Conservation (phyloP, 2,888 invertebrate species). For the Nomada ruficornis region DNA sequence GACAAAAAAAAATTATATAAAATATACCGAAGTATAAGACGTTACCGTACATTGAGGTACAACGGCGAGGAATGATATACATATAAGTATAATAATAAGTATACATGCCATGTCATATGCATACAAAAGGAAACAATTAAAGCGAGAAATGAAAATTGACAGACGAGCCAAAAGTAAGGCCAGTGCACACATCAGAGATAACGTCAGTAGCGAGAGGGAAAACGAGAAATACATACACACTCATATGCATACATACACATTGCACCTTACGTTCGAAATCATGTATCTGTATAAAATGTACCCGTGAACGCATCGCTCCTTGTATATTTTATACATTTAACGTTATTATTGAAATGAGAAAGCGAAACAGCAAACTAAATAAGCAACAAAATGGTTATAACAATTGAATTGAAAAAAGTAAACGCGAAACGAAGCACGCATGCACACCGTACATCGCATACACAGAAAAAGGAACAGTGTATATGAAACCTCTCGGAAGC, state of each 20-base stretch:
- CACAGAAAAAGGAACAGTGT: constrained; percentile 53
- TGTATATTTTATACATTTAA: constrained; percentile 60
- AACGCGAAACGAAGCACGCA: background rate
- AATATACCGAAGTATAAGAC: constrained; percentile 43
- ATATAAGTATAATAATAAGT: constrained; percentile 64
- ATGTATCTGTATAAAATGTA: constrained; percentile 60
- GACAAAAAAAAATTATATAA: constrained; percentile 37
- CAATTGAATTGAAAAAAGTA: constrained; percentile 25
- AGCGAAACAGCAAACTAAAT: background rate
- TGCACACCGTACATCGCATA: background rate
- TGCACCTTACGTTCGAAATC: constrained; percentile 28
- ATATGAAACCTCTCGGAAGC: constrained; percentile 60
- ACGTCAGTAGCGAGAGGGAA: constrained; percentile 40
- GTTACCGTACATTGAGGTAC: constrained; percentile 68
- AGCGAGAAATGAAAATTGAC: constrained; percentile 28
- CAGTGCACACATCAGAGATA: constrained; percentile 60
- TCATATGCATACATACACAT: constrained; percentile 9
- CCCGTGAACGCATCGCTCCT: constrained; percentile 35
- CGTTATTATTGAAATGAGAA: constrained; percentile 31
- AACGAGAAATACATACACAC: background rate
- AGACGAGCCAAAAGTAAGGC: constrained; percentile 38
- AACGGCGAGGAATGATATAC: constrained; percentile 42
- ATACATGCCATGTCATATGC: constrained; percentile 56
- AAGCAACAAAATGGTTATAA: constrained; percentile 45
- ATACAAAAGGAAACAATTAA: constrained; percentile 45